These are phyloP conservation scores for Pelecanoides urinatrix DNA, from an alignment of 2,113 vertebrate genomes.

Conservation along the genomic window DNA sequence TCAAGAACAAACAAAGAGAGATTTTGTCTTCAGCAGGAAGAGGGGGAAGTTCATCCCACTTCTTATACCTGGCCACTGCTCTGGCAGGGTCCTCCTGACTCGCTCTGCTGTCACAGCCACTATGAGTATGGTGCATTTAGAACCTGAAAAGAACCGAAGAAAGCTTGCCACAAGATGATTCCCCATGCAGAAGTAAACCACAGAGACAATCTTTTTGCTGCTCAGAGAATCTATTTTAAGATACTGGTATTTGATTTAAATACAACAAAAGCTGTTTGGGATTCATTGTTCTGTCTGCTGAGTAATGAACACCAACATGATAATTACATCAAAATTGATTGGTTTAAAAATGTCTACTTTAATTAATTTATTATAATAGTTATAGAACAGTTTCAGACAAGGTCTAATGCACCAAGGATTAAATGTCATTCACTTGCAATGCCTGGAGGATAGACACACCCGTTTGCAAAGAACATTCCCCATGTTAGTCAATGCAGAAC, in stretches of 20 bases:
- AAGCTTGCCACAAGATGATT: neutral
- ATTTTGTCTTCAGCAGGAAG: neutral
- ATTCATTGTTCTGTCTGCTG: constrained; percentile 26
- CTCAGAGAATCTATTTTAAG: neutral
- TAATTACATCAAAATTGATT: constrained; percentile 62
- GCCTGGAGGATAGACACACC: neutral
- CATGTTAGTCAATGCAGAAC: neutral
- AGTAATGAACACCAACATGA: constrained; percentile 27
- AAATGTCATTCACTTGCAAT: constrained; percentile 6
- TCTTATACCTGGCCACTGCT: neutral
- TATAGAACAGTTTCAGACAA: constrained; percentile 38
- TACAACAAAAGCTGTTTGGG: constrained; percentile 23
- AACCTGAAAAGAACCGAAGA: neutral
- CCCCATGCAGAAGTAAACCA: neutral
- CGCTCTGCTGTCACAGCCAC: neutral
- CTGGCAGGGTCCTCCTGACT: neutral
- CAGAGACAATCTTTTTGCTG: neutral
- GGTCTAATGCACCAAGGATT: constrained; percentile 36
- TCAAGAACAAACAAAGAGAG: neutral
- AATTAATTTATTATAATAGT: constrained; percentile 54
- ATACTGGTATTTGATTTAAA: constrained; percentile 5
- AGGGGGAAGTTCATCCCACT: neutral
- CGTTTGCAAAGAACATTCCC: neutral
- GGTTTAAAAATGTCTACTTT: constrained; percentile 43
- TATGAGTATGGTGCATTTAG: neutral